Evolutionary conservation across 2,113 vertebrate genomes (phyloP).

Genomic region (Emydura subglobosa): DNA sequence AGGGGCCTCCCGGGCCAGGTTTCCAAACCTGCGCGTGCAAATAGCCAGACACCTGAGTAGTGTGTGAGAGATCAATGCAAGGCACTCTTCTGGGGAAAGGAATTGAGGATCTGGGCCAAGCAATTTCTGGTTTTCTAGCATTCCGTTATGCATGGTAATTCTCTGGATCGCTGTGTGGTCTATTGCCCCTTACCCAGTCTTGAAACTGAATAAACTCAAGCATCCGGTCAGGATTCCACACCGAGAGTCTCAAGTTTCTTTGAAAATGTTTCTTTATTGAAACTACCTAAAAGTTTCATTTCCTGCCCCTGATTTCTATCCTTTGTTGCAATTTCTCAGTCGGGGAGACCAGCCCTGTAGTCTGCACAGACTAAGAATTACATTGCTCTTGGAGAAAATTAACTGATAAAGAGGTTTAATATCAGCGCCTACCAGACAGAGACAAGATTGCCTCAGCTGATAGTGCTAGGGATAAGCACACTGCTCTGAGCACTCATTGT

Average conservation of each 20-base stretch:
- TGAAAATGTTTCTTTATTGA: not conserved
- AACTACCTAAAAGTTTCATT: not conserved
- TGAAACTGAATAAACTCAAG: not conserved
- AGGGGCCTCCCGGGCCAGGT: not conserved
- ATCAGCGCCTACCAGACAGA: not conserved
- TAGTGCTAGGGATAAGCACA: not conserved
- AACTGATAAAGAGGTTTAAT: not conserved
- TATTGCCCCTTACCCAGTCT: fast-evolving
- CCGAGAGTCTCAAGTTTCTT: not conserved
- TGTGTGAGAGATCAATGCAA: not conserved
- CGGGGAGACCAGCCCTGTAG: fast-evolving
- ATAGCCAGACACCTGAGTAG: not conserved
- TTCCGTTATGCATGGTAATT: not conserved
- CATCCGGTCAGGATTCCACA: not conserved
- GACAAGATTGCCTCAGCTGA: not conserved
- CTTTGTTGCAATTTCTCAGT: not conserved
- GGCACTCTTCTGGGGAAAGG: not conserved
- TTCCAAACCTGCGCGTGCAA: not conserved
- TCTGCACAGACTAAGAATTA: not conserved
- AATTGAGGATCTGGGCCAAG: not conserved
- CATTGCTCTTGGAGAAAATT: not conserved
- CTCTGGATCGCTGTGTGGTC: not conserved
- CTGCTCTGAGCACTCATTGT: not conserved
- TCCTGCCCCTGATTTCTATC: not conserved
- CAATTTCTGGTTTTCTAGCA: not conserved